Evolutionary conservation across 2,888 invertebrate species (phyloP).

Genomic region (Brenthis daphne): DNA sequence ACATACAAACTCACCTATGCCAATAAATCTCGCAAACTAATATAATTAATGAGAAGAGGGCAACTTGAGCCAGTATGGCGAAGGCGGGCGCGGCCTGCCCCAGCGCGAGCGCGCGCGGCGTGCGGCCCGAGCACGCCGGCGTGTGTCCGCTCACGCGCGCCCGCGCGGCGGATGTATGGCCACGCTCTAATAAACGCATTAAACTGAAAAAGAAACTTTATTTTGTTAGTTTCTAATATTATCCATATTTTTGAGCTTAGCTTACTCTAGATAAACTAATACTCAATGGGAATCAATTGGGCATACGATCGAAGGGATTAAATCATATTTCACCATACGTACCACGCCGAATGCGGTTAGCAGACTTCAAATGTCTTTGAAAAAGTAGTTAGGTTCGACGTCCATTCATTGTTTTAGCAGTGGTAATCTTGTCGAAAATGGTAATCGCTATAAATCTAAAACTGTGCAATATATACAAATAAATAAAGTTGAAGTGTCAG

Average conservation of each 20-base stretch:
- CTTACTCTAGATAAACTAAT: too few relatives aligned
- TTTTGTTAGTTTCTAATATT: not conserved
- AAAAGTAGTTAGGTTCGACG: too few relatives aligned
- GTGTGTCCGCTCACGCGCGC: conserved; percentile 55
- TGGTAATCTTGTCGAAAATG: too few relatives aligned
- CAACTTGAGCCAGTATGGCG: conserved; percentile 51
- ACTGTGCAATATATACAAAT: too few relatives aligned
- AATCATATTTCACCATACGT: too few relatives aligned
- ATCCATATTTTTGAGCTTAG: not conserved
- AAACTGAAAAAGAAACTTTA: conserved; percentile 48
- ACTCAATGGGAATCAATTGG: too few relatives aligned
- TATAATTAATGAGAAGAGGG: conserved; percentile 51
- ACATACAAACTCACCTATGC: conserved; percentile 46
- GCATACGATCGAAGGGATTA: too few relatives aligned
- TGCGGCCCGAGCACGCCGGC: conserved; percentile 62
- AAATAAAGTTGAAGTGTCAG: too few relatives aligned
- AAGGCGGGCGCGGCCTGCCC: conserved; percentile 75
- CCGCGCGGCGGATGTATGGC: conserved; percentile 54
- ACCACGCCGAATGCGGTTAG: too few relatives aligned
- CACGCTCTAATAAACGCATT: conserved; percentile 66
- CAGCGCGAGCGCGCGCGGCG: conserved; percentile 66
- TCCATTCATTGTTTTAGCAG: too few relatives aligned
- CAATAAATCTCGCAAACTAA: conserved; percentile 54
- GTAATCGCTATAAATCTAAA: too few relatives aligned
- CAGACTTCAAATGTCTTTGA: too few relatives aligned